Percentiles rank a stretch among this genome's conserved stretches.
phyloP scores from a whole-genome alignment of 1,140 invertebrate species.

The Drosophila azteca region DNA sequence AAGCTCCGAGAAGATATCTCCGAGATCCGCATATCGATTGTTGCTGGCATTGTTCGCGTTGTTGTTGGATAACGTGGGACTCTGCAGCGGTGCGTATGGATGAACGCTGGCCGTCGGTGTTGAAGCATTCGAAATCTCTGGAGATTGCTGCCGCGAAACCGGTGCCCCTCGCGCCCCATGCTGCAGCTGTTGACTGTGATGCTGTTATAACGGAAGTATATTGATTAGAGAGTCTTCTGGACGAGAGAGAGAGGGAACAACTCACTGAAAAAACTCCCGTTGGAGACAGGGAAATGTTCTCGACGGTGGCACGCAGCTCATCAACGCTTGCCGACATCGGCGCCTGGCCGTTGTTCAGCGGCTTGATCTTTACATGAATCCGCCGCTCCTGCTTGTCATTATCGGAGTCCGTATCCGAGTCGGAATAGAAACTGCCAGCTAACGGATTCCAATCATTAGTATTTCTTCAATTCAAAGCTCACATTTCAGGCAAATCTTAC shows the following conservation, averaged over 20 bases:
- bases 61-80: slow-evolving; percentile 87
- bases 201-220: slow-evolving; percentile 86
- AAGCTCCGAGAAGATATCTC: slow-evolving; percentile 93
- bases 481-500: slow-evolving; percentile 34
- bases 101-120: slow-evolving; percentile 92
- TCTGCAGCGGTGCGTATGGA: slow-evolving; percentile 92
- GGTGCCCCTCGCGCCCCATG: slow-evolving; percentile 60
- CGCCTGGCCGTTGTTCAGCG: slow-evolving; percentile 93
- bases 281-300: slow-evolving; percentile 94
- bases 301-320: slow-evolving; percentile 95
- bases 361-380: slow-evolving; percentile 98
- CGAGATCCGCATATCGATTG: slow-evolving; percentile 86
- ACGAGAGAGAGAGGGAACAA: slow-evolving; percentile 50
- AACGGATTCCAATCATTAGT: background rate
- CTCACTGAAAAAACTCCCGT: slow-evolving; percentile 85
- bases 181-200: slow-evolving; percentile 80
- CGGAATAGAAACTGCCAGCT: slow-evolving; percentile 93
- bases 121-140: slow-evolving; percentile 92
- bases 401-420: slow-evolving; percentile 96
- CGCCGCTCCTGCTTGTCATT: slow-evolving; percentile 92
- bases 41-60: slow-evolving; percentile 77
- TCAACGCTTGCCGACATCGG: slow-evolving; percentile 97
- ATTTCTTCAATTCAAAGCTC: background rate
- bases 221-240: background rate
- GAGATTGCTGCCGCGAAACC: slow-evolving; percentile 86